A percentile compares a stretch with the other conserved stretches of the same genome.
Evolutionary conservation across 2,113 vertebrate genomes (phyloP).

Genomic region (Campylomormyrus numenius): DNA sequence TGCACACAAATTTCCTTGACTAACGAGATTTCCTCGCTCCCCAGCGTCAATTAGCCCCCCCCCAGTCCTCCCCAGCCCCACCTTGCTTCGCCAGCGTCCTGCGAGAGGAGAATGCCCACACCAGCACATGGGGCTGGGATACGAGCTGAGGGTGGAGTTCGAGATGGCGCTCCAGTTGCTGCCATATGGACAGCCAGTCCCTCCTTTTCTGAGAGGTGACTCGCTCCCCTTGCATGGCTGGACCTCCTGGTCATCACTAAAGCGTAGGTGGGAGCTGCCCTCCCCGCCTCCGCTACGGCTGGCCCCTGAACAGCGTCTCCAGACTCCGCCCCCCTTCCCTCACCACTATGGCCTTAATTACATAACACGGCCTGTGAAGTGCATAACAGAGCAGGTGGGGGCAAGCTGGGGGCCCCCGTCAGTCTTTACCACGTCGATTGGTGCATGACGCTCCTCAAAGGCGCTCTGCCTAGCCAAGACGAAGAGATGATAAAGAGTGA

Average conservation of each 20-base stretch:
- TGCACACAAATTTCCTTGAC: not conserved
- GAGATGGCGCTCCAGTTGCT: not conserved
- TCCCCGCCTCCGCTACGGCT: not conserved
- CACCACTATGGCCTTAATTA: not conserved
- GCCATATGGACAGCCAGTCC: not conserved
- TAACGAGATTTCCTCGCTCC: not conserved
- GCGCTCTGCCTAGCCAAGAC: not conserved
- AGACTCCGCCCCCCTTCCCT: not conserved
- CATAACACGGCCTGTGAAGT: not conserved
- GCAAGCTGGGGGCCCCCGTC: not conserved
- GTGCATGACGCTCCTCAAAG: not conserved
- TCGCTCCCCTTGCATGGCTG: not conserved
- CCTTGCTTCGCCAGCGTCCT: not conserved
- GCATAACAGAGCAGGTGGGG: not conserved
- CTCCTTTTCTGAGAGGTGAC: not conserved
- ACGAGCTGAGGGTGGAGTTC: not conserved
- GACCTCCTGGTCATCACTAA: not conserved
- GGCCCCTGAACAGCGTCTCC: not conserved
- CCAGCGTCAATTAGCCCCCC: not conserved
- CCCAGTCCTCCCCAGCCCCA: not conserved
- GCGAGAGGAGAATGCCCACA: not conserved
- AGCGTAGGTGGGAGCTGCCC: not conserved
- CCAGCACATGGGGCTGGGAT: too few species aligned
- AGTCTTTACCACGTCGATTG: not conserved
- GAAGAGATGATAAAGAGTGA: not conserved